Conservation (phyloP, 2,113 vertebrate genomes). For the Ammospiza nelsoni region DNA sequence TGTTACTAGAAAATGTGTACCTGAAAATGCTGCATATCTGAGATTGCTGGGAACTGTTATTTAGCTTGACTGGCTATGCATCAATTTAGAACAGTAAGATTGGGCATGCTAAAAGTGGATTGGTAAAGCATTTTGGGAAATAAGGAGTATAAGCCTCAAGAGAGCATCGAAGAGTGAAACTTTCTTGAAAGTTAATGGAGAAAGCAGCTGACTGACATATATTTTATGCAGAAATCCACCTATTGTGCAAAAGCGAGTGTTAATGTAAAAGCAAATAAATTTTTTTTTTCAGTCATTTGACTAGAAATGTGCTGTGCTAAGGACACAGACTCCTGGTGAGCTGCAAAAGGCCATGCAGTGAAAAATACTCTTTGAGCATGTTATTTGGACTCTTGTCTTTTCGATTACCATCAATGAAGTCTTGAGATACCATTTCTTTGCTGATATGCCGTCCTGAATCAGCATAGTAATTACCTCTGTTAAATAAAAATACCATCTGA, state of each 20-base stretch:
- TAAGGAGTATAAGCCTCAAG: neutral
- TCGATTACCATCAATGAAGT: neutral
- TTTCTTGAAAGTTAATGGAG: neutral
- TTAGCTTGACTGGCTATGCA: neutral
- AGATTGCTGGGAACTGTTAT: neutral
- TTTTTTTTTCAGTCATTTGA: neutral
- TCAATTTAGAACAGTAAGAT: neutral
- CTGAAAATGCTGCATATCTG: neutral
- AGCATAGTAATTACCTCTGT: constrained; percentile 40
- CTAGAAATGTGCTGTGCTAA: neutral
- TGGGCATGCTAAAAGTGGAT: neutral
- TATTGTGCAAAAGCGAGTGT: neutral
- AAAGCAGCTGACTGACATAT: neutral
- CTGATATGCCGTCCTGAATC: constrained; percentile 31
- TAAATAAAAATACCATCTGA: constrained; percentile 19
- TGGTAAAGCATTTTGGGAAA: neutral
- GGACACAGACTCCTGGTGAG: neutral
- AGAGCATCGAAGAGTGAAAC: neutral
- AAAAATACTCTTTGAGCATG: neutral
- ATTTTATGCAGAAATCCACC: neutral
- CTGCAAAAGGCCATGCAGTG: neutral
- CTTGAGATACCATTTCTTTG: neutral
- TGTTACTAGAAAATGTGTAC: neutral
- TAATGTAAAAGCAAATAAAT: neutral
- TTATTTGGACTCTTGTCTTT: neutral